Percentiles rank a stretch among this genome's conserved stretches.
phyloP scores from a whole-genome alignment of 2,797 vertebrate species.

The Phyllotis vaccarum region DNA sequence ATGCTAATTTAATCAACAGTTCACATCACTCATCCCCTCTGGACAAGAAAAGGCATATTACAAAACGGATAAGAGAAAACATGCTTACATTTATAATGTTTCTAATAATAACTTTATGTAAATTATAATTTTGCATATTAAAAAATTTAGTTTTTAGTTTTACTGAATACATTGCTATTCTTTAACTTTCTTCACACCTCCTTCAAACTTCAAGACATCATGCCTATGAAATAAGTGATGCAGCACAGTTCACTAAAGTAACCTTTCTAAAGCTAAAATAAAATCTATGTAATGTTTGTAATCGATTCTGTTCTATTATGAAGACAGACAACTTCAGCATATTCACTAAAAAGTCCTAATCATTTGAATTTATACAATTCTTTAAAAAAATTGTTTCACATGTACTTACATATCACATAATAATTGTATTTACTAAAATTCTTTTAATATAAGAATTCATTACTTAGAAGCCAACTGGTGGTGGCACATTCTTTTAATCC shows the following conservation, averaged over 20 bases:
- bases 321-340: neutral
- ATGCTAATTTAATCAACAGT: slow-evolving; percentile 87
- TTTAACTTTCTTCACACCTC: slow-evolving; percentile 77
- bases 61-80: slow-evolving; percentile 81
- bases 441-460: slow-evolving; percentile 37
- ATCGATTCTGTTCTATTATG: neutral
- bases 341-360: slow-evolving; percentile 48
- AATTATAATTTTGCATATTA: slow-evolving; percentile 87
- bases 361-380: neutral
- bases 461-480: too few relatives aligned
- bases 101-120: slow-evolving; percentile 86
- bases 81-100: slow-evolving; percentile 72
- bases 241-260: slow-evolving; percentile 36
- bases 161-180: slow-evolving; percentile 79
- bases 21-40: slow-evolving; percentile 85
- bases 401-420: neutral
- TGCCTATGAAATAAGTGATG: slow-evolving; percentile 74
- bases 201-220: slow-evolving; percentile 66
- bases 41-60: slow-evolving; percentile 86
- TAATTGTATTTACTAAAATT: slow-evolving; percentile 24
- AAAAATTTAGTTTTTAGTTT: slow-evolving; percentile 83
- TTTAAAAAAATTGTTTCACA: slow-evolving; percentile 35
- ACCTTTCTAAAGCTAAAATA: slow-evolving; percentile 65
- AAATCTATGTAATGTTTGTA: slow-evolving; percentile 33
- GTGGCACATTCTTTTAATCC: too few relatives aligned